Evolutionary conservation across 1,140 invertebrate genomes (phyloP).

Genomic region (Tetranychus urticae): DNA sequence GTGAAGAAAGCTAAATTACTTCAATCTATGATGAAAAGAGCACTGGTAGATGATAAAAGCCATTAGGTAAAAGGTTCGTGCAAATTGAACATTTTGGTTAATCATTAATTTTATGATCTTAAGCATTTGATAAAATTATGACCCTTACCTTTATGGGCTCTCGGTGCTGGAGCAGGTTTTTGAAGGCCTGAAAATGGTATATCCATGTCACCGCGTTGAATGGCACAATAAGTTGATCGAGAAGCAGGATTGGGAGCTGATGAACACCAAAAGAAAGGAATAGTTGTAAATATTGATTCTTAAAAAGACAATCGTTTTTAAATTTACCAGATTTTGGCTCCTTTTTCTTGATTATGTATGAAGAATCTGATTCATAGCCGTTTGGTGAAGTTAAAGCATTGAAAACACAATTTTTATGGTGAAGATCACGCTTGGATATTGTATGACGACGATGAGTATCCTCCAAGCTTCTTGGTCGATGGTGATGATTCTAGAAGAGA

Average conservation of each 20-base stretch:
- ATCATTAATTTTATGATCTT: neutral
- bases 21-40: no score
- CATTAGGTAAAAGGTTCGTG: no score
- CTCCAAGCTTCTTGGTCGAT: no score
- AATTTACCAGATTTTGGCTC: neutral
- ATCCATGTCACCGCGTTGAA: conserved; percentile 10
- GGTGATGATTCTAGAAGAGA: no score
- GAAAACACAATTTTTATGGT: conserved; percentile 8
- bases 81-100: no score
- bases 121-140: neutral
- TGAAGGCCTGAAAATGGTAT: conserved; percentile 5
- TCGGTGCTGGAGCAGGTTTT: neutral
- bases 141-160: neutral
- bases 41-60: no score
- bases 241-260: conserved; percentile 3
- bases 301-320: neutral
- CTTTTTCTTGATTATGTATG: conserved; percentile 7
- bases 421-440: neutral
- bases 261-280: neutral
- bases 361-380: conserved; percentile 10
- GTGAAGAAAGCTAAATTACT: no score
- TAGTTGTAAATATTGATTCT: neutral
- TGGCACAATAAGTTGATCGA: conserved; percentile 4
- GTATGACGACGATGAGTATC: neutral
- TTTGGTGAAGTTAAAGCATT: conserved; percentile 2